Base-by-base conservation (phyloP, 2,888 invertebrate genomes). In the Fragum fragum region DNA sequence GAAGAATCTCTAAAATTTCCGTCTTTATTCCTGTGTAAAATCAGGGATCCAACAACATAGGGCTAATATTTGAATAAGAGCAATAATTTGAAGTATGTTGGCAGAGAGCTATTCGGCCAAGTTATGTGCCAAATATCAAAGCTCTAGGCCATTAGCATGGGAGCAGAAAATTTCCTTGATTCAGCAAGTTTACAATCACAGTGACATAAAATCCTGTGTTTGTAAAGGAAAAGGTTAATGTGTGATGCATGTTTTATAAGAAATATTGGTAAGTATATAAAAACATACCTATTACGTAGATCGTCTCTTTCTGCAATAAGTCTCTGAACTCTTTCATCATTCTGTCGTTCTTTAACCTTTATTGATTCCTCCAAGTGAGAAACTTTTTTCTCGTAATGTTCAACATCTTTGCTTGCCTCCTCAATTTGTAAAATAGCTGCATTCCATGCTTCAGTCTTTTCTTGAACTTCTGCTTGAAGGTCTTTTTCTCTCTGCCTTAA, bases 241-340 rank as follows among this genome's bases (percentile, higher is more conserved):
- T 18, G 18, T 3, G 47, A 47, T 47, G 1, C 2, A n/a, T 18
- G n/a, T 6, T 2, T 18, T 18, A 47, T 47, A 18, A 18, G 47
- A 16, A 2, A 47, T 47, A 16, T 47, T 47, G 47, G 1, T 18
- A 47, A 47, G 47, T 18, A 5, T 5, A 55, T 1, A 55, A 55
- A 55, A 7, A 55, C 55, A 14, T 42, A 42, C 66, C 66, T 66
- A 23, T 66, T 66, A 14, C 42, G 32, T 23, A 66, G 36, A 42
- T 66, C 66, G 42, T 66, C 66, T 18, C 66, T 32, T 42, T 66
- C 42, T n/a, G 39, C 23, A 18, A 16, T 16, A 16, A 66, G 66
- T 42, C 11, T 14, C 42, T 42, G 32, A 1, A 42, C n/a, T 42
- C 66, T 39, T 16, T 42, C 66, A 11, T 42, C 36, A 42, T 39